phyloP scores from a whole-genome alignment of 1,140 invertebrate genomes.

The Bactericera cockerelli region DNA sequence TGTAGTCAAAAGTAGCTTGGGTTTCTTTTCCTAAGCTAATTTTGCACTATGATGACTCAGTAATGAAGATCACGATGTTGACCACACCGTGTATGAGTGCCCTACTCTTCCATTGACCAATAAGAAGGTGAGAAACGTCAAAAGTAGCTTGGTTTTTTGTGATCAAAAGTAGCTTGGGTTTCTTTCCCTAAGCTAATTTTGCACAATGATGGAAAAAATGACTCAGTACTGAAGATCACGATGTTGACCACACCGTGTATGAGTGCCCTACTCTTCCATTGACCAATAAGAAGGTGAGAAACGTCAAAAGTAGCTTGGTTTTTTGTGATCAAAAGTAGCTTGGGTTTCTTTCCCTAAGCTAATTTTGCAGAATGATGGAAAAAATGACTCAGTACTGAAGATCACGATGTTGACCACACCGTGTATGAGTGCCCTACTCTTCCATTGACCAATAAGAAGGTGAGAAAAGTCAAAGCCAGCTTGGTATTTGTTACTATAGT shows the following conservation, averaged over 20 bases:
- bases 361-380: too few species aligned
- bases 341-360: too few species aligned
- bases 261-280: slow-evolving; percentile 87
- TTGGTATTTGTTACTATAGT: too few species aligned
- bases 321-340: too few species aligned
- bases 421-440: slow-evolving; percentile 96
- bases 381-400: slow-evolving; percentile 92
- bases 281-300: slow-evolving; percentile 4
- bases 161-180: too few species aligned
- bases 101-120: slow-evolving; percentile 65
- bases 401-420: slow-evolving; percentile 93
- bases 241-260: slow-evolving; percentile 95
- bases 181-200: too few species aligned
- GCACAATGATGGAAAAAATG: too few species aligned
- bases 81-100: slow-evolving; percentile 97
- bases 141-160: too few species aligned
- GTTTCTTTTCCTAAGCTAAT: too few species aligned
- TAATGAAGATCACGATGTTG: slow-evolving; percentile 90
- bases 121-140: background rate
- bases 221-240: slow-evolving; percentile 91
- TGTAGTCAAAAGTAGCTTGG: too few species aligned
- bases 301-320: too few species aligned
- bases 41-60: too few species aligned
- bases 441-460: slow-evolving; percentile 33
- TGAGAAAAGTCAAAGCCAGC: background rate